Evolutionary conservation across 2,888 invertebrate genomes (phyloP).

Genomic region (Pyralis farinalis): DNA sequence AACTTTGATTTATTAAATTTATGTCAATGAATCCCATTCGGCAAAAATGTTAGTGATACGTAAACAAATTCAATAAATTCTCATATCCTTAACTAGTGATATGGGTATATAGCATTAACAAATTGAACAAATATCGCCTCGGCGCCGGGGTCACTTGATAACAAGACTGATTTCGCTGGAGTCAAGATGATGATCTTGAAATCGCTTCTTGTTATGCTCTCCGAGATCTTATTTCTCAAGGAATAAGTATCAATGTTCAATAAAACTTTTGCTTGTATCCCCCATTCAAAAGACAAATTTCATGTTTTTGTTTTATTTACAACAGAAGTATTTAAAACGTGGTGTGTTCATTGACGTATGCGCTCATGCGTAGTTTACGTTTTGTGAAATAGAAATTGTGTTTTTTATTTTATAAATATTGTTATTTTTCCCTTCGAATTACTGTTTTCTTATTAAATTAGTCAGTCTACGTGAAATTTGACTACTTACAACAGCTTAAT

Average conservation of each 20-base stretch:
- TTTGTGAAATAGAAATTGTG: too few relatives aligned
- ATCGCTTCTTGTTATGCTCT: neutral
- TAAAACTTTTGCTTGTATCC: too few relatives aligned
- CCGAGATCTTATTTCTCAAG: neutral
- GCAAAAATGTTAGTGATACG: neutral
- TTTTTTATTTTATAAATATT: too few relatives aligned
- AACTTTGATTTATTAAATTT: neutral
- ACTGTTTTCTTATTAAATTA: too few relatives aligned
- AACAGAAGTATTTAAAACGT: too few relatives aligned
- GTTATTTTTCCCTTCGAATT: too few relatives aligned
- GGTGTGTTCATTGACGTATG: too few relatives aligned
- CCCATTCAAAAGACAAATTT: too few relatives aligned
- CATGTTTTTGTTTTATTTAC: too few relatives aligned
- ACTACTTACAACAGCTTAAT: too few relatives aligned
- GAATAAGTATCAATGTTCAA: neutral
- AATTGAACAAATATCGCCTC: slow-evolving; percentile 53
- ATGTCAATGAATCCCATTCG: neutral
- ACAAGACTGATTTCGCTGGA: slow-evolving; percentile 33
- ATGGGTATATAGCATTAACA: slow-evolving; percentile 39
- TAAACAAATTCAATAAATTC: slow-evolving; percentile 16
- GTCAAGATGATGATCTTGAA: slow-evolving; percentile 24
- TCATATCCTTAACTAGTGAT: slow-evolving; percentile 33
- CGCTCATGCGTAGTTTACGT: too few relatives aligned
- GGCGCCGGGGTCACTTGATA: slow-evolving; percentile 56
- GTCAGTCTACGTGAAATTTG: too few relatives aligned